phyloP scores from a whole-genome alignment of 2,888 invertebrate genomes.

The Sarcophaga variegata region DNA sequence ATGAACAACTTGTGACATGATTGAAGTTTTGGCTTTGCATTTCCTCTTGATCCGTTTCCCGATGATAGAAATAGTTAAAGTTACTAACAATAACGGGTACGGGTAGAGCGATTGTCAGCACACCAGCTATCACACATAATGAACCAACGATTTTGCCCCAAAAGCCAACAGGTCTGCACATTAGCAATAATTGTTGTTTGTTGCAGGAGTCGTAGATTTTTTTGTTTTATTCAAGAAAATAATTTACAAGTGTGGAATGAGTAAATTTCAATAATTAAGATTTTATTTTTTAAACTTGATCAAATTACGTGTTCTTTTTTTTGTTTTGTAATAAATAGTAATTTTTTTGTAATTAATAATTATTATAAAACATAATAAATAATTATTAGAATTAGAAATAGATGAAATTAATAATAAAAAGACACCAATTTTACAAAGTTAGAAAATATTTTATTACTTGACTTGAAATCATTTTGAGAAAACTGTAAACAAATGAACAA shows the following conservation, averaged over 20 bases:
- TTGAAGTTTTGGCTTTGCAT: conserved; percentile 99
- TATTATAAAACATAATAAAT: conserved; percentile 48
- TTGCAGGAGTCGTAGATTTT: conserved; percentile 17
- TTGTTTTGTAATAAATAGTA: neutral
- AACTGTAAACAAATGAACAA: conserved; percentile 22
- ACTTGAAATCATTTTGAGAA: neutral
- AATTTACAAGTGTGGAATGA: conserved; percentile 62
- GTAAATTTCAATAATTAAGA: conserved; percentile 57
- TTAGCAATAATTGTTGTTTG: conserved; percentile 21
- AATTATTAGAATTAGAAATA: conserved; percentile 40
- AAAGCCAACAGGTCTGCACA: conserved; percentile 95
- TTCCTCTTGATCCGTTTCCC: conserved; percentile 99
- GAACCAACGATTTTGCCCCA: conserved; percentile 99
- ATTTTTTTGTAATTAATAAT: conserved; percentile 30
- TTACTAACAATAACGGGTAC: conserved; percentile 99
- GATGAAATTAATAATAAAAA: conserved; percentile 41
- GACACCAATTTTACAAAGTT: conserved; percentile 63
- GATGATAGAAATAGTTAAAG: conserved; percentile 99
- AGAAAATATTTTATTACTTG: conserved; percentile 10
- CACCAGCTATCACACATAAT: conserved; percentile 99
- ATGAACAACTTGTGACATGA: conserved; percentile 98
- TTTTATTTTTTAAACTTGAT: conserved; percentile 21
- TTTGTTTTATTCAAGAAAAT: conserved; percentile 44
- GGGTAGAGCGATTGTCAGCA: conserved; percentile 98
- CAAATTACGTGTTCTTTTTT: conserved; percentile 2